Evolutionary conservation across 2,113 vertebrate species (phyloP).

Genomic region (Hemiscyllium ocellatum): DNA sequence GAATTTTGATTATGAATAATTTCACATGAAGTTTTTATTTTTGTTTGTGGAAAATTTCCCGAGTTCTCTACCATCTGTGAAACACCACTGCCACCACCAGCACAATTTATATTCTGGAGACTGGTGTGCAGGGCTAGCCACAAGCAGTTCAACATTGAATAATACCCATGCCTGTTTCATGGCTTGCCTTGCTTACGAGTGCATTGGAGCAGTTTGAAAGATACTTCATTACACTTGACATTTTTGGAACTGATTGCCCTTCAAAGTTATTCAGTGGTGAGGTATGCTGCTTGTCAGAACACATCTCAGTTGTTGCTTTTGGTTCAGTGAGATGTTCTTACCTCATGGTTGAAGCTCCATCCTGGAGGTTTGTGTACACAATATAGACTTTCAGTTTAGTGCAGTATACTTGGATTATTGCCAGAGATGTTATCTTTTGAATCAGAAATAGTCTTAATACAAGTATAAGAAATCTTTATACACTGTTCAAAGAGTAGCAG

Average conservation of each 20-base stretch:
- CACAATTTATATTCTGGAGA: not conserved
- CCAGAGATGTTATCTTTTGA: not conserved
- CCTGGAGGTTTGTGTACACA: not conserved
- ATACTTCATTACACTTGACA: not conserved
- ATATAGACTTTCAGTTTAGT: not conserved
- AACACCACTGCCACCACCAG: too few relatives aligned
- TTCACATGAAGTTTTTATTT: not conserved
- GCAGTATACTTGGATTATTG: not conserved
- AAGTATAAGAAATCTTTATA: not conserved
- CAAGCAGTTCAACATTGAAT: not conserved
- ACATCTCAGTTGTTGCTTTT: not conserved
- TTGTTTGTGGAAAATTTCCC: not conserved
- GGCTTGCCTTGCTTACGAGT: not conserved
- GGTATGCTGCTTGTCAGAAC: not conserved
- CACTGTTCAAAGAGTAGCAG: not conserved
- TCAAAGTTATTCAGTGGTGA: not conserved
- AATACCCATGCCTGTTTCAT: not conserved
- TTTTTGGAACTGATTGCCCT: not conserved
- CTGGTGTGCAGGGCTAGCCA: not conserved
- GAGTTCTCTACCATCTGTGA: not conserved
- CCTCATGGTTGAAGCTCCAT: not conserved
- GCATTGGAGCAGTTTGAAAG: not conserved
- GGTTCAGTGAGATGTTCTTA: not conserved
- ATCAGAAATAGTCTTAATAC: not conserved
- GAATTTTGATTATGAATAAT: not conserved